These are phyloP conservation scores for Mormyrus hasselquistii DNA, from an alignment of 2,797 vertebrate species.

Conservation along the genomic window DNA sequence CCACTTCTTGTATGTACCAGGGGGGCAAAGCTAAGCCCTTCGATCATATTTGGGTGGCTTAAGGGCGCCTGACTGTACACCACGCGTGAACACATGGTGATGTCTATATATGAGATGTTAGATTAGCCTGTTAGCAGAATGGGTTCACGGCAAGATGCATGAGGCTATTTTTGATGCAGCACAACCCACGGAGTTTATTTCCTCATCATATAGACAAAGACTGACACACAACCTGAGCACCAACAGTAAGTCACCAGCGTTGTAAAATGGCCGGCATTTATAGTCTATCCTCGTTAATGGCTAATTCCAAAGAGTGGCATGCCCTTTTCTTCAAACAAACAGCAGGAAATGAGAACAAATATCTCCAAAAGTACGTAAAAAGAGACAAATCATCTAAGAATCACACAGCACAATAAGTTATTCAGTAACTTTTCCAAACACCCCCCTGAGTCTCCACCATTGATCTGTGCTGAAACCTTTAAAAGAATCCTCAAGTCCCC, in stretches of 20 bases:
- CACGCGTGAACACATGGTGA: background rate
- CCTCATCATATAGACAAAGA: background rate
- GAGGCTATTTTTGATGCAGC: background rate
- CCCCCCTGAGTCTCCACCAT: background rate
- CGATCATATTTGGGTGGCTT: background rate
- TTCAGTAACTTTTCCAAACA: background rate
- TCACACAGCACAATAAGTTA: too few species aligned
- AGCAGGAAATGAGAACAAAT: background rate
- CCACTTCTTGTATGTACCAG: slow-evolving; percentile 20
- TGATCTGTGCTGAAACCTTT: background rate
- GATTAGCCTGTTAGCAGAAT: background rate
- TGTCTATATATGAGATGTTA: background rate
- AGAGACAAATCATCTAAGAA: too few species aligned
- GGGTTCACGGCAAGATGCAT: background rate
- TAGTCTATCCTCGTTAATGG: background rate
- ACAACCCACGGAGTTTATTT: background rate
- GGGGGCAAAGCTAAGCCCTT: background rate
- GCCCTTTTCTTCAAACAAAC: background rate
- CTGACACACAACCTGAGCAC: background rate
- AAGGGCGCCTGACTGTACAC: background rate
- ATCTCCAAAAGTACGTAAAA: background rate
- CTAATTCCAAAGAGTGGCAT: background rate
- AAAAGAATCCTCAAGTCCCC: background rate
- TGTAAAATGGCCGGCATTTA: background rate
- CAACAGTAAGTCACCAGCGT: background rate